A percentile compares a stretch with the other conserved stretches of the same genome.
Evolutionary conservation across 2,797 vertebrate genomes (phyloP).

Genomic region (Sebastes iracundus): DNA sequence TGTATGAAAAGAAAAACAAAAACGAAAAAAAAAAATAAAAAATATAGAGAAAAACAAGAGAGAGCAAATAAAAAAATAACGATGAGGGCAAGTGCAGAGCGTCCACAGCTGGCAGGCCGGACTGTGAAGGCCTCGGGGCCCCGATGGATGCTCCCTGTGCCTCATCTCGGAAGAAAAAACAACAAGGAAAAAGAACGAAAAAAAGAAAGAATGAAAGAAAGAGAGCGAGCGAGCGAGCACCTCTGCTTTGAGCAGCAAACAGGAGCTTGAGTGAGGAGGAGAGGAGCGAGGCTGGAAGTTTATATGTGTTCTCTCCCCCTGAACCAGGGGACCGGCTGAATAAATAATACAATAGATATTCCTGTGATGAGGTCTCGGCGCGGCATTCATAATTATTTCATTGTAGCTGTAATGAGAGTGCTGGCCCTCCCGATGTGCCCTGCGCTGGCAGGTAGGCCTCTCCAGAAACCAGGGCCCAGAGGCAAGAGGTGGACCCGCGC

Average conservation of each 20-base stretch:
- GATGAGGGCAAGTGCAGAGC: constrained; percentile 18
- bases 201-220: constrained; percentile 30
- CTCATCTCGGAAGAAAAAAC: constrained; percentile 35
- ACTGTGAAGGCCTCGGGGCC: constrained; percentile 34
- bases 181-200: constrained; percentile 21
- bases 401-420: constrained; percentile 86
- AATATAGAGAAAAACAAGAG: constrained; percentile 11
- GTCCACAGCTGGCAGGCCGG: constrained; percentile 40
- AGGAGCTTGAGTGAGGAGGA: constrained; percentile 68
- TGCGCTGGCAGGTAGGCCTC: constrained; percentile 63
- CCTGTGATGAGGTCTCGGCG: constrained; percentile 85
- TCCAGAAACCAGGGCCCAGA: constrained; percentile 43
- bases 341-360: constrained; percentile 89
- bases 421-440: constrained; percentile 55
- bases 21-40: not conserved
- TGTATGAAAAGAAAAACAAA: constrained; percentile 17
- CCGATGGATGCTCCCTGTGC: constrained; percentile 34
- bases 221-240: constrained; percentile 24
- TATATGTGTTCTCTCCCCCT: constrained; percentile 85
- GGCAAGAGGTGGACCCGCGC: constrained; percentile 22
- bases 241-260: constrained; percentile 71
- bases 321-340: constrained; percentile 85
- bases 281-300: constrained; percentile 76
- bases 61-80: constrained; percentile 43
- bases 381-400: constrained; percentile 88